Evolutionary conservation across 2,888 invertebrate genomes (phyloP), one percentile per base, ranked within the genome.

Genomic region (Hoplodrina ambigua): DNA sequence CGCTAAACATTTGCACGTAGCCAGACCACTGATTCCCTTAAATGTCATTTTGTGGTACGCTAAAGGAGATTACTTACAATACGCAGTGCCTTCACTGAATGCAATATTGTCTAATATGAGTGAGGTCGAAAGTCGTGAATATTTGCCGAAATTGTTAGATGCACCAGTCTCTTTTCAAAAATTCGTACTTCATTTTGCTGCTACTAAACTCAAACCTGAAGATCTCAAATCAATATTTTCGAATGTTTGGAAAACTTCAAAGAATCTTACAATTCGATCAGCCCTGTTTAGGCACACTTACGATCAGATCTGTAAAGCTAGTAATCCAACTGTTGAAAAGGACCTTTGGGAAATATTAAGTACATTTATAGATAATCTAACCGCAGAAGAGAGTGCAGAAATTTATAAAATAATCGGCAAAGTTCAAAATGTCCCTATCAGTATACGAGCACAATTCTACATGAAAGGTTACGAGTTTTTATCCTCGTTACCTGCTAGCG

Each of bases 21-120:
- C 92, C 49, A 89, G 94, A 76, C 94, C 94, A 5, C 84, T 89
- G 8, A 80, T 86, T 5, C 74, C 88, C 10, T 80, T 91, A 44
- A 87, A 91, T 6, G 69, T 84, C 5, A 83, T 93, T 2, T 76
- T 94, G 44, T 84, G 72, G 63, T 95, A 91, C 72, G 92, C 94
- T 4, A 91, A 90, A 84, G 92, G 93, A 33, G 94, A 94, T 80
- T 94, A 94, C 72, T 85, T 94, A 53, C 92, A 94, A 73, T 91
- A 85, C 69, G 85, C 87, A 11, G 85, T 94, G 15, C 90, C 92
- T 3, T 93, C 94, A 20, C 82, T 94, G 10, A 87, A 83, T 69
- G 85, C 94, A 8, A 78, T 94, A 41, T 82, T 92, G 19, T 81
- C 88, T 50, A 90, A 93, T 72, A 70, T 92, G 55, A 92, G 89